Evolutionary conservation across 2,113 vertebrate species (phyloP).

Genomic region (Mobula birostris): DNA sequence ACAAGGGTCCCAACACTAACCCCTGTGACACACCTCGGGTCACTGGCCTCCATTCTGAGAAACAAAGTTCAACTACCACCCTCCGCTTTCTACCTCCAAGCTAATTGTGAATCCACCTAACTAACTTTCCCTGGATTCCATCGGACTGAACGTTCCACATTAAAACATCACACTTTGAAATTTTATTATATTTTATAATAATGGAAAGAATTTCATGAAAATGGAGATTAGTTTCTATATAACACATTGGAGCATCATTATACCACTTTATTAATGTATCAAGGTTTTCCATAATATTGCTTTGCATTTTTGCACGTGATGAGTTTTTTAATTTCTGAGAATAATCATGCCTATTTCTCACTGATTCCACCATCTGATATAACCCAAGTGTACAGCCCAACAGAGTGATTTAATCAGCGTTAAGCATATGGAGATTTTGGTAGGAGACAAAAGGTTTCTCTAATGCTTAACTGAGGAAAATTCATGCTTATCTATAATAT

Average conservation of each 20-base stretch:
- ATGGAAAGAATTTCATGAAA: neutral
- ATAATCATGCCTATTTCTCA: neutral
- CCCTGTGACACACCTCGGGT: no score
- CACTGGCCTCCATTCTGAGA: no score
- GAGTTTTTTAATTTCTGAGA: conserved; percentile 4
- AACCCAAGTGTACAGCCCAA: neutral
- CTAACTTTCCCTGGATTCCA: no score
- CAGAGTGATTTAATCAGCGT: neutral
- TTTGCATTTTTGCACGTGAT: neutral
- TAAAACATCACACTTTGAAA: neutral
- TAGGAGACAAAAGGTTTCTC: neutral
- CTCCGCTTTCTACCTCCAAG: no score
- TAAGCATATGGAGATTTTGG: neutral
- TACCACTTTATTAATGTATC: neutral
- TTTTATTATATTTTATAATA: neutral
- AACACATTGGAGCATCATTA: neutral
- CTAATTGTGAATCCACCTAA: no score
- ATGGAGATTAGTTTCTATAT: neutral
- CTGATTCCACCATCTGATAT: neutral
- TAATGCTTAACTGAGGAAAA: neutral
- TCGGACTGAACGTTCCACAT: no score
- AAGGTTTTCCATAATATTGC: neutral
- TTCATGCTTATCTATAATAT: neutral
- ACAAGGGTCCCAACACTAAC: no score
- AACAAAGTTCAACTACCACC: no score